phyloP scores from a whole-genome alignment of 2,888 invertebrate genomes.

The Crepidodera aurea region DNA sequence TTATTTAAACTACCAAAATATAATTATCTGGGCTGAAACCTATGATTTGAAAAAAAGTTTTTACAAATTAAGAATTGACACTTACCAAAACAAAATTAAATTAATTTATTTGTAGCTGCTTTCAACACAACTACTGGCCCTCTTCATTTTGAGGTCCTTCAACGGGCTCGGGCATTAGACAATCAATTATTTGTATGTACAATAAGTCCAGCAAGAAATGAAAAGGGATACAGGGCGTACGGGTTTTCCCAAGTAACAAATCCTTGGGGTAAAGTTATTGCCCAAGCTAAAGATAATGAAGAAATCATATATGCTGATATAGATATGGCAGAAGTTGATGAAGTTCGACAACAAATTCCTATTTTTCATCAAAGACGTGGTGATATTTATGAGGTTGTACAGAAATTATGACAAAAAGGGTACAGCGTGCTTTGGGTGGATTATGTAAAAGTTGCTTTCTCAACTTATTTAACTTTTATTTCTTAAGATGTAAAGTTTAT shows the following conservation, averaged over 20 bases:
- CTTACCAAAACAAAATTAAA: too few relatives aligned
- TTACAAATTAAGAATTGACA: too few relatives aligned
- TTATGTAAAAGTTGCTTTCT: neutral
- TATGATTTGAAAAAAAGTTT: too few relatives aligned
- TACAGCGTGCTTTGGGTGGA: neutral
- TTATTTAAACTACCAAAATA: too few relatives aligned
- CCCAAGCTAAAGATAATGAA: conserved; percentile 74
- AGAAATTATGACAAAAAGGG: conserved; percentile 16
- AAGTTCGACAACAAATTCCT: conserved; percentile 87
- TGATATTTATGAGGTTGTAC: conserved; percentile 74
- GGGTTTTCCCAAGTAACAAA: conserved; percentile 85
- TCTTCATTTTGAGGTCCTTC: conserved; percentile 89
- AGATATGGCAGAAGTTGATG: conserved; percentile 75
- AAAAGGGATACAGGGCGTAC: conserved; percentile 83
- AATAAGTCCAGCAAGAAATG: conserved; percentile 83
- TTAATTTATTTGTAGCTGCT: conserved; percentile 67
- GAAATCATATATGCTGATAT: conserved; percentile 78
- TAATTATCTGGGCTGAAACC: too few relatives aligned
- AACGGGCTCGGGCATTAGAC: conserved; percentile 83
- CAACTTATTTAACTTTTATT: neutral
- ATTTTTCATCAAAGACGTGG: conserved; percentile 64
- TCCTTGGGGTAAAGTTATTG: conserved; percentile 84
- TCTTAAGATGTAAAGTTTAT: too few relatives aligned
- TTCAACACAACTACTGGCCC: conserved; percentile 98
- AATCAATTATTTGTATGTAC: conserved; percentile 89